Evolutionary conservation across 2,113 vertebrate genomes (phyloP).

Genomic region (Xenopus laevis): DNA sequence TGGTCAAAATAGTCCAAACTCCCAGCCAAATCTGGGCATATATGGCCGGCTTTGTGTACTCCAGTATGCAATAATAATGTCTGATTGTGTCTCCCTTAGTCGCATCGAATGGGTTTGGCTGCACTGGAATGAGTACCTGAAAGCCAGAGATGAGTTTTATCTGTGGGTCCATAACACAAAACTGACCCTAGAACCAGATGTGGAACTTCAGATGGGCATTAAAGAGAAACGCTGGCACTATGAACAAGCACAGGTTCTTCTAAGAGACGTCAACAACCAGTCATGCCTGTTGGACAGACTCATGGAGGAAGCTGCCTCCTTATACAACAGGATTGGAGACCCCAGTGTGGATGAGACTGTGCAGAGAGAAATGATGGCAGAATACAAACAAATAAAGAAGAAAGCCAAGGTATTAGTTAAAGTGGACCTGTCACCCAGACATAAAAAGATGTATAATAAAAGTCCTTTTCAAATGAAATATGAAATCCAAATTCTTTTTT

Average conservation of each 20-base stretch:
- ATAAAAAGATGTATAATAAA: too few species aligned
- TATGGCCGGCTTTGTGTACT: too few species aligned
- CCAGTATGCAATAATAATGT: too few species aligned
- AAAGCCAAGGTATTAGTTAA: conserved; percentile 72
- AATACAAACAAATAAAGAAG: conserved; percentile 70
- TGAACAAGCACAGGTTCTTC: conserved; percentile 73
- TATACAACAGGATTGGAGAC: conserved; percentile 82
- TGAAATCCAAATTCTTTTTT: too few species aligned
- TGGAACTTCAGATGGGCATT: conserved; percentile 80
- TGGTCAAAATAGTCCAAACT: too few species aligned
- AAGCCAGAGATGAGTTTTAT: conserved; percentile 81
- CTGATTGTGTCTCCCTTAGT: conserved; percentile 56
- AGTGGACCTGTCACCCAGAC: neutral
- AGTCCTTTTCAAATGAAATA: too few species aligned
- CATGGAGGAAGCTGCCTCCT: conserved; percentile 77
- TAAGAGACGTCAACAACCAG: conserved; percentile 74
- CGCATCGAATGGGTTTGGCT: conserved; percentile 98
- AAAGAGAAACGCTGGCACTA: conserved; percentile 93
- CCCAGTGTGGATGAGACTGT: conserved; percentile 74
- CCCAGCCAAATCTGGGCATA: too few species aligned
- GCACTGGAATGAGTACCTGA: conserved; percentile 91
- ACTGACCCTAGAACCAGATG: conserved; percentile 65
- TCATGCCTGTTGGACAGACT: conserved; percentile 76
- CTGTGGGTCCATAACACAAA: conserved; percentile 76
- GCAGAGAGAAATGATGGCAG: conserved; percentile 73